Base-by-base conservation (phyloP, 1,140 invertebrate species). In the Cryptotermes secundus region DNA sequence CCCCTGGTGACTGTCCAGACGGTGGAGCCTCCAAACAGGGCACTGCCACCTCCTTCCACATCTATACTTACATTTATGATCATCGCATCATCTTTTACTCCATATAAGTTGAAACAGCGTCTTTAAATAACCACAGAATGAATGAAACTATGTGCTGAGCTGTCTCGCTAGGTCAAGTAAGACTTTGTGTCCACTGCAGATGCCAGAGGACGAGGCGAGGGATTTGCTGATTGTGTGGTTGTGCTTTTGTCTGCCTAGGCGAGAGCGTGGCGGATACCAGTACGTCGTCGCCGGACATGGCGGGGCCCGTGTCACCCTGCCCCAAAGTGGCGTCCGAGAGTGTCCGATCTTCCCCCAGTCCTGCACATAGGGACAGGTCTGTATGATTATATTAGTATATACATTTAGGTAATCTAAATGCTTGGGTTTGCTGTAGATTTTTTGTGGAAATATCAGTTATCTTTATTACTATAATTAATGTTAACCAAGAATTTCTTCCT, bases 241-340 rank as follows among this genome's bases (percentile, higher is more conserved):
- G n/a, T 35, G 38, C 80, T n/a, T n/a, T 83, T 83, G 83, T 83
- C 31, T 87, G 88, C 91, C 84, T 92, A 95, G 95, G 94, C 90
- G 96, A 96, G 92, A 96, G 96, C 89, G 94, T 96, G 90, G 95
- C 95, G 88, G 96, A 97, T 90, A 96, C 96, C 88, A 96, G 95
- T 90, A 96, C 95, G 88, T 96, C 95, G 87, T 96, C 96, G 88
- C 95, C 95, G 88, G 95, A 96, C 90, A 93, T 95, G 85, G 93
- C 94, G 88, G 94, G 94, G 89, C 95, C 94, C 88, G 89, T 92
- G 88, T 95, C 95, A 87, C 95, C 95, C 89, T 90, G 87, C 89
- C 90, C 80, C 87, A 92, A 91, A 88, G 90, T 91, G 80, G 90
- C 90, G 84, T 90, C 88, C 86, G 91, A 92, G 87, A 90, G 89